Evolutionary conservation across 2,113 vertebrate species (phyloP), one percentile per base, ranked within the genome.

Genomic region (Eolophus roseicapilla): DNA sequence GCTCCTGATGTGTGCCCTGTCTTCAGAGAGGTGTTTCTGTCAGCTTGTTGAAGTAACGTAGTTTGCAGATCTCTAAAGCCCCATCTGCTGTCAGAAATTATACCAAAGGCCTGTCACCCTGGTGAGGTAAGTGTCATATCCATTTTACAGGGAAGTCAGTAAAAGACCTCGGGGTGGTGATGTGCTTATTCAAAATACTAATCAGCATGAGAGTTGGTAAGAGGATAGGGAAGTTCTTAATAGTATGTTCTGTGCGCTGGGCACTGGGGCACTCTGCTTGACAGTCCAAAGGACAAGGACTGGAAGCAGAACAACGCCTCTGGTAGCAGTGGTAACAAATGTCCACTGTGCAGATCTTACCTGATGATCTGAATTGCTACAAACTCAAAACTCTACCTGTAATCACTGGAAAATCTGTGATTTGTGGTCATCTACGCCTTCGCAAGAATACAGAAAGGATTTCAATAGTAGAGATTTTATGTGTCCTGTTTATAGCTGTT

Each of bases 21-120:
- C 12, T 7, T 82, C 78, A 46, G 52, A 82, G 46, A 62, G 15
- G 28, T 73, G 14, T 33, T 93, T 89, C 33, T 94, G 81, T 53
- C 59, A 86, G 63, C 53, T 82, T 75, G 17, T 25, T 28, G 46
- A 53, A 79, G 29, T 41, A 73, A 59, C 12, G 28, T n/a, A 3
- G 0, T 76, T 62, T 73, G 17, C 59, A 93, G 75, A 23, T 41
- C 57, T 76, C 57, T 69, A 9, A 68, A 82, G 25, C 47, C 41
- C 59, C 41, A 78, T 60, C 85, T 85, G 85, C 69, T 81, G 46
- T 39, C 37, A 90, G 95, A 74, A 93, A 82, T 60, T 62, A 28
- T 2, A 6, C 64, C 37, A 83, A 83, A 88, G 33, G 33, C 60
- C 47, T 71, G 57, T 79, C 44, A 57, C 8, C 8, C 11, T 44